Evolutionary conservation across 2,113 vertebrate genomes (phyloP).

Genomic region (Plotosus lineatus): DNA sequence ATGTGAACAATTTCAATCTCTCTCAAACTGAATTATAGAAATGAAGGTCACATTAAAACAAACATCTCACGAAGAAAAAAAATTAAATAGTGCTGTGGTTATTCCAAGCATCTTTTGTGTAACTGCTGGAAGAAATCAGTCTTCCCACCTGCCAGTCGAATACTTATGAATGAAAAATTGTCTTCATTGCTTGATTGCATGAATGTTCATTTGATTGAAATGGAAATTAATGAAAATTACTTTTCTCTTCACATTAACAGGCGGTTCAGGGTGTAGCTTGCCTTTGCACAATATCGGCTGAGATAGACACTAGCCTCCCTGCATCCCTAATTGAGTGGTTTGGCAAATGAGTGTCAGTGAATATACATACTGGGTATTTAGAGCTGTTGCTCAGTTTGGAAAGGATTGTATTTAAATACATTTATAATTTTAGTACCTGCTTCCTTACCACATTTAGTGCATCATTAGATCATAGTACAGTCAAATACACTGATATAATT

Average conservation of each 20-base stretch:
- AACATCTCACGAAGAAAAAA: not conserved
- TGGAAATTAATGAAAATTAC: not conserved
- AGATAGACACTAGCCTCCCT: too few species aligned
- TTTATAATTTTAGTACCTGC: not conserved
- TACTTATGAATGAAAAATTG: not conserved
- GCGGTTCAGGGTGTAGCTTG: too few species aligned
- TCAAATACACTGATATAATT: too few species aligned
- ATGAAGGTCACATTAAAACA: not conserved
- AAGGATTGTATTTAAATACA: not conserved
- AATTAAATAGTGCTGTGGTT: not conserved
- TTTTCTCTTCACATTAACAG: too few species aligned
- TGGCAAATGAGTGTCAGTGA: too few species aligned
- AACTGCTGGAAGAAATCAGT: not conserved
- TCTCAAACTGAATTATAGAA: not conserved
- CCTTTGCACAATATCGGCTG: too few species aligned
- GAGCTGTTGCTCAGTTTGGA: not conserved
- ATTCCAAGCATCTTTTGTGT: not conserved
- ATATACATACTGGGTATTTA: not conserved
- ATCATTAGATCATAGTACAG: not conserved
- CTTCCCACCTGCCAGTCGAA: not conserved
- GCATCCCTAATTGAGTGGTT: too few species aligned
- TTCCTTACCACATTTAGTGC: not conserved
- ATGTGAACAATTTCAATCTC: not conserved
- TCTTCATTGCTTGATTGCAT: not conserved
- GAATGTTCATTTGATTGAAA: not conserved